A percentile compares a stretch with the other conserved stretches of the same genome.
Conservation (phyloP, 1,140 invertebrate genomes). For the Matsumurasca onukii region DNA sequence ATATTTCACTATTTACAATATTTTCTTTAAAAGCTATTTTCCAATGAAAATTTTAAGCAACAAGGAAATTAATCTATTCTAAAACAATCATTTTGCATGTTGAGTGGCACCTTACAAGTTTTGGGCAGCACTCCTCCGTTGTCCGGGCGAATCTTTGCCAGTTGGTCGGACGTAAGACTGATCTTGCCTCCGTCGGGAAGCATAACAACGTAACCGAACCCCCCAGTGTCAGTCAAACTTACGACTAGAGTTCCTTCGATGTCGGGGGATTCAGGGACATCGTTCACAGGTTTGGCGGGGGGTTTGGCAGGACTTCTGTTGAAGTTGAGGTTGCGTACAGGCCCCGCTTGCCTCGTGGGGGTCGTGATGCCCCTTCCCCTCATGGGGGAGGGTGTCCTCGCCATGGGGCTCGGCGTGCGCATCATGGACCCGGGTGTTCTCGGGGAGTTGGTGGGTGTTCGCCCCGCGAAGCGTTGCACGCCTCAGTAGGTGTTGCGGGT, state of each 20-base stretch:
- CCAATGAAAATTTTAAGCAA: too few species aligned
- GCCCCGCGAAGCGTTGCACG: neutral
- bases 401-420: neutral
- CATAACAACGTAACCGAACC: conserved; percentile 20
- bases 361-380: neutral
- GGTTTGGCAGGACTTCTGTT: conserved; percentile 13
- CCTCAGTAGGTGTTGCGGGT: neutral
- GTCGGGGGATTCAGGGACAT: conserved; percentile 6
- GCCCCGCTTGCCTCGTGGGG: neutral
- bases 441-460: neutral
- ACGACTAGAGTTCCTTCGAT: conserved; percentile 17
- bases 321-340: conserved; percentile 19
- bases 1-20: too few species aligned
- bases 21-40: too few species aligned
- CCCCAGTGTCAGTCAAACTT: conserved; percentile 21
- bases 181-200: conserved; percentile 24
- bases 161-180: conserved; percentile 18
- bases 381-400: conserved; percentile 8
- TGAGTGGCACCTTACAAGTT: conserved; percentile 17
- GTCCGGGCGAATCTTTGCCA: conserved; percentile 21
- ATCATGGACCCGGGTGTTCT: neutral
- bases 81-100: neutral
- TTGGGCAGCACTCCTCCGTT: conserved; percentile 25
- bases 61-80: neutral
- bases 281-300: neutral